Evolutionary conservation across 2,888 invertebrate genomes (phyloP).

Genomic region (Thymelicus lineola): DNA sequence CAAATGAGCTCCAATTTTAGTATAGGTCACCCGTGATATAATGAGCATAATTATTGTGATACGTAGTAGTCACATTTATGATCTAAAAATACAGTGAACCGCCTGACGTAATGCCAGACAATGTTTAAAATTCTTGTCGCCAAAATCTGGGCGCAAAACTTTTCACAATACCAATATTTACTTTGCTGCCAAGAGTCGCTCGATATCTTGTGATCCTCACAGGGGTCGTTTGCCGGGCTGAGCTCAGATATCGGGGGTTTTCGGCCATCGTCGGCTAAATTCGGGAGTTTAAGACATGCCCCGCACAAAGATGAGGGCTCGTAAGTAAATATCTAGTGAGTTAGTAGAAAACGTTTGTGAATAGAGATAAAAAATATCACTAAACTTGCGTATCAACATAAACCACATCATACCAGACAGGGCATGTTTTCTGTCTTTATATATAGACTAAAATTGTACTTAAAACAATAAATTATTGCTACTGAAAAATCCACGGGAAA

Average conservation of each 20-base stretch:
- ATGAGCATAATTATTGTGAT: neutral
- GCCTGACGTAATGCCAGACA: neutral
- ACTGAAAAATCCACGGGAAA: too few relatives aligned
- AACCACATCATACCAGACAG: too few relatives aligned
- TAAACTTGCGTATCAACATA: too few relatives aligned
- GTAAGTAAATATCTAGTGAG: neutral
- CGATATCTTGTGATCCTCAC: slow-evolving; percentile 8
- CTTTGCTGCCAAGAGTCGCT: slow-evolving; percentile 1
- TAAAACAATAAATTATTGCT: too few relatives aligned
- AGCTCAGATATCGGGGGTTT: slow-evolving; percentile 7
- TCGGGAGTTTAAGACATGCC: slow-evolving; percentile 8
- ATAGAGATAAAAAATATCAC: neutral
- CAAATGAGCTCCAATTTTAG: neutral
- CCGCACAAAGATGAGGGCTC: neutral
- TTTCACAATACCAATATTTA: slow-evolving; percentile 10
- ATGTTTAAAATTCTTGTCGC: slow-evolving; percentile 5
- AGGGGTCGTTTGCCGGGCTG: slow-evolving; percentile 14
- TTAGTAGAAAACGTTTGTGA: neutral
- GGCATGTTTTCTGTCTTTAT: too few relatives aligned
- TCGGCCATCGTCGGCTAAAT: slow-evolving; percentile 11
- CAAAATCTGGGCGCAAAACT: slow-evolving; percentile 1
- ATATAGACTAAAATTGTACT: too few relatives aligned
- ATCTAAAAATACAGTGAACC: neutral
- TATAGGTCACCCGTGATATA: neutral
- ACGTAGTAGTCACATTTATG: neutral